These are phyloP conservation scores for Chaetogeoica ovagalla DNA, from an alignment of 2,888 invertebrate genomes.

Conservation along the genomic window DNA sequence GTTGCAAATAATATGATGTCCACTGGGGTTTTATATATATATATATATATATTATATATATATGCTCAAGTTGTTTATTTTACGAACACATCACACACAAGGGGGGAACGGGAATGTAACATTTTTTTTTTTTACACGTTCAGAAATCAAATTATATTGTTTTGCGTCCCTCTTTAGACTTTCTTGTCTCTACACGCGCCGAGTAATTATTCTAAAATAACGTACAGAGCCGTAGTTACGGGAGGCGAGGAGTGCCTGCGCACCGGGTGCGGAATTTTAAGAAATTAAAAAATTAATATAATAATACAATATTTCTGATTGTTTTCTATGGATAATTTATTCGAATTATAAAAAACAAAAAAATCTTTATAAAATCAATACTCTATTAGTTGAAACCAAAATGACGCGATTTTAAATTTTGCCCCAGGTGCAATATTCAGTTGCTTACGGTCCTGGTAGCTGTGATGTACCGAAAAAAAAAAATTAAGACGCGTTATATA, in stretches of 20 bases:
- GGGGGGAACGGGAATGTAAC: neutral
- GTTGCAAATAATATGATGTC: constrained; percentile 39
- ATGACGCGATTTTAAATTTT: no score
- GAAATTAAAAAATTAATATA: no score
- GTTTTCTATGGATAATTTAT: no score
- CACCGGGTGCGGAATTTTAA: no score
- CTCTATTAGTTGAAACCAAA: no score
- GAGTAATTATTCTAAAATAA: neutral
- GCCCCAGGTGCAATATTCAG: no score
- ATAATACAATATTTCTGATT: no score
- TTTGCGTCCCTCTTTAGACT: neutral
- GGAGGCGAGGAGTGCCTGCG: no score
- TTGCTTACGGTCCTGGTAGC: no score
- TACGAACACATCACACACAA: constrained; percentile 18
- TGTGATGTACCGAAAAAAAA: constrained; percentile 28
- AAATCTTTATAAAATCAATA: no score
- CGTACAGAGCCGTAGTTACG: constrained; percentile 8
- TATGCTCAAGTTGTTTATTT: constrained; percentile 43
- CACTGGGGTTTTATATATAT: constrained; percentile 28
- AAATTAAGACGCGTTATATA: neutral
- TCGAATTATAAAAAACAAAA: no score
- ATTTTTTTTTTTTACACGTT: constrained; percentile 20
- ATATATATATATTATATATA: no score
- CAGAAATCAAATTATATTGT: constrained; percentile 4
- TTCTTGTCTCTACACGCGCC: neutral